Percentiles rank a stretch among this genome's conserved stretches.
Evolutionary conservation across 2,113 vertebrate genomes (phyloP).

Genomic region (Hemicordylus capensis): DNA sequence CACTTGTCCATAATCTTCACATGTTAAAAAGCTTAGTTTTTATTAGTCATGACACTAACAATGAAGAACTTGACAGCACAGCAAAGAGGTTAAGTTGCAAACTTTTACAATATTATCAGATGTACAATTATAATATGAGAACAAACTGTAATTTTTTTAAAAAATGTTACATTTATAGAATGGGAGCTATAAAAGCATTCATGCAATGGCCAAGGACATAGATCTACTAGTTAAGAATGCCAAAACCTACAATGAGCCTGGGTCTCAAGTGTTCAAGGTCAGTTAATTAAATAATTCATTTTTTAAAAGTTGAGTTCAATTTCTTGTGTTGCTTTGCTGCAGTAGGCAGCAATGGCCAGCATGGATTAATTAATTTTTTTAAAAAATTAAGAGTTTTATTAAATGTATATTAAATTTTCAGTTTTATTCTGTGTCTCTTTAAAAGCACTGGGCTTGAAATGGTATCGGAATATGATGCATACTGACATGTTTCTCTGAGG

Average conservation of each 20-base stretch:
- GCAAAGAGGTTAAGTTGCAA: neutral
- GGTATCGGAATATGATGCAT: no score
- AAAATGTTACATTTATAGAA: constrained; percentile 83
- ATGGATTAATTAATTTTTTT: neutral
- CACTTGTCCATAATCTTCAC: neutral
- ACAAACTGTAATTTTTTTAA: constrained; percentile 23
- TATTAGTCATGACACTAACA: neutral
- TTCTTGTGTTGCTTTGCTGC: neutral
- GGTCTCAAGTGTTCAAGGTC: constrained; percentile 99
- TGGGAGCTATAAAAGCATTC: constrained; percentile 90
- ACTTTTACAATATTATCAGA: neutral
- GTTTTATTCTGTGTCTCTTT: neutral
- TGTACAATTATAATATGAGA: neutral
- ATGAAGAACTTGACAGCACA: neutral
- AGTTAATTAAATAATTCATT: constrained; percentile 60
- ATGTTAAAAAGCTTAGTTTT: no score
- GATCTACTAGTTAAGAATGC: constrained; percentile 97
- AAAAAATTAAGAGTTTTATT: neutral
- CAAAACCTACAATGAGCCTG: constrained; percentile 98
- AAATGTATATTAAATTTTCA: no score
- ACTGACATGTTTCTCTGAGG: no score
- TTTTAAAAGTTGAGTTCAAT: neutral
- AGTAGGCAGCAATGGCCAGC: neutral
- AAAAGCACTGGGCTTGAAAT: neutral
- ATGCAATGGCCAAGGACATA: constrained; percentile 95